Conservation (phyloP, 2,888 invertebrate species). For the Balanococcus diminutus region DNA sequence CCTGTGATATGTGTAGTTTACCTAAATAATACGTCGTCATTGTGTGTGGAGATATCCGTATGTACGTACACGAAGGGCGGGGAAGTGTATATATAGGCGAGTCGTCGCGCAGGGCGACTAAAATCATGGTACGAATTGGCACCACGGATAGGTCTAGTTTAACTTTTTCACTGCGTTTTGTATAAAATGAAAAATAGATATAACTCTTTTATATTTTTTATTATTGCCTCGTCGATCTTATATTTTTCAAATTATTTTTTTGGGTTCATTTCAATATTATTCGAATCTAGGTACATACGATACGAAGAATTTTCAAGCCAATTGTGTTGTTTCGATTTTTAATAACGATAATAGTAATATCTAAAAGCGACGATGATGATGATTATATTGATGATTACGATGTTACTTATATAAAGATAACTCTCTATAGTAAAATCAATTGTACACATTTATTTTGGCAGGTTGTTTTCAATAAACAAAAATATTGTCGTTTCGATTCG, state of each 20-base stretch:
- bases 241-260: not conserved
- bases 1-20: constrained; percentile 92
- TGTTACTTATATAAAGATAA: not conserved
- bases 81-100: too few species aligned
- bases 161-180: not conserved
- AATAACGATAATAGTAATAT: not conserved
- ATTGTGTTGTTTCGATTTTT: not conserved
- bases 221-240: not conserved
- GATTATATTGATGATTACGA: not conserved
- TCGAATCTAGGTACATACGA: not conserved
- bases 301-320: not conserved
- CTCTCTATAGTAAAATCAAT: not conserved
- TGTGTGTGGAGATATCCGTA: not conserved
- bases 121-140: not conserved
- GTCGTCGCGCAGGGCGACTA: not conserved
- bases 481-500: not conserved
- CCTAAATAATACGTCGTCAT: constrained; percentile 66
- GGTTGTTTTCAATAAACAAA: not conserved
- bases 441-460: not conserved
- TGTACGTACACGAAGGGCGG: too few species aligned
- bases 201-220: not conserved
- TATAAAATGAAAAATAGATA: not conserved
- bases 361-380: not conserved
- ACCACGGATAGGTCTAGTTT: not conserved
- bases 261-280: not conserved